These are phyloP conservation scores for Astropecten irregularis DNA, from an alignment of 53 echinoderm and acorn worm species.

Conservation along the genomic window DNA sequence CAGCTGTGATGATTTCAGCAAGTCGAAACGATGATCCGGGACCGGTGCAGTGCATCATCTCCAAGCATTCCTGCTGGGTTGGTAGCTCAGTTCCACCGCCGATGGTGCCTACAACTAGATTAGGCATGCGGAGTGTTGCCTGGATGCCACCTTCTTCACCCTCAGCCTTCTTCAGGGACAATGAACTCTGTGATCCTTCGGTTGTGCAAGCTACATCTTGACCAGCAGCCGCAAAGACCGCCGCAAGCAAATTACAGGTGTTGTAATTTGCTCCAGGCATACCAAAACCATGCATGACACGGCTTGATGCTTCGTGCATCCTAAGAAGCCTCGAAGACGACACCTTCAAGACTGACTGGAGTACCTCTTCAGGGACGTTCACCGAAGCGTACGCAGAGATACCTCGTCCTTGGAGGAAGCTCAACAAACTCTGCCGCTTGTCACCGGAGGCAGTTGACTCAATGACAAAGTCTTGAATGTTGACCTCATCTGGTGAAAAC, in stretches of 20 bases:
- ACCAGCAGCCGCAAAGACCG: background rate
- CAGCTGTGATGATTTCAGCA: background rate
- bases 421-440: background rate
- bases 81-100: slow-evolving; percentile 13
- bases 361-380: background rate
- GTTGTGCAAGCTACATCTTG: slow-evolving; percentile 3
- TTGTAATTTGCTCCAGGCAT: background rate
- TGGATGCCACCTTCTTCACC: background rate
- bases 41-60: slow-evolving; percentile 21
- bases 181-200: background rate
- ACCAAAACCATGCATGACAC: background rate
- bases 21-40: background rate
- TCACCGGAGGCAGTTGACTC: slow-evolving; percentile 1
- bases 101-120: background rate
- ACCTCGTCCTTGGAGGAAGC: background rate
- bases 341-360: background rate
- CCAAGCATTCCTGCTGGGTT: background rate
- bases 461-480: background rate
- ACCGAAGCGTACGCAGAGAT: background rate
- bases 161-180: background rate
- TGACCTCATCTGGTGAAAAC: background rate
- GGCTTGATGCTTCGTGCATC: background rate
- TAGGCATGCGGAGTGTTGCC: background rate
- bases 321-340: background rate
- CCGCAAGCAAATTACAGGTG: background rate